Base-by-base conservation (phyloP, 2,113 vertebrate genomes). In the Sylvilagus bachmani region DNA sequence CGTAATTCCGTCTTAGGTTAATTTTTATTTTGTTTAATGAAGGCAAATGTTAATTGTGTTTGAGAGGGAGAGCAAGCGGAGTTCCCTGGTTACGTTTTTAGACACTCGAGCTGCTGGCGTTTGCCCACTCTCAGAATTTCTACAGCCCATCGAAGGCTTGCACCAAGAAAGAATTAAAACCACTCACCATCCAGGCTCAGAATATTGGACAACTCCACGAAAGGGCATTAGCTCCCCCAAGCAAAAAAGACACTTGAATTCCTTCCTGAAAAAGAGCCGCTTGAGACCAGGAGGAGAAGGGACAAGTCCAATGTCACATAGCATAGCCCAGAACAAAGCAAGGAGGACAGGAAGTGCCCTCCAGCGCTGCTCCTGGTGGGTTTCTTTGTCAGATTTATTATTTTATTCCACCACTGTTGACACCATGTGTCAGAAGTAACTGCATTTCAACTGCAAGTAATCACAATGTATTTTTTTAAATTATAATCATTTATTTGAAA, bases 231-330 rank as follows among this genome's bases (percentile, higher is more conserved):
- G 2, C 13, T 33, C 55, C 66, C 13, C 9, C 24, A 33, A 61
- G 36, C 27, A 21, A 8, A 9, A 71, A 36, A n/a, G 10, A n/a
- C 22, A 19, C 19, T n/a, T 58, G 75, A 58, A 3, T 25, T 38
- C 5, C 36, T 24, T 33, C 13, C 77, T 38, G 22, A 0, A 3
- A 31, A 17, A 44, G 13, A 31, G 19, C 13, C 3, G 12, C 2
- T 2, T 33, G 29, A 33, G 36, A 31, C 11, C 0, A 4, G n/a
- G 10, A 67, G 55, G 7, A 1, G 19, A 22, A 55, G 8, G 9
- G 13, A 2, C 0, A 0, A 2, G 19, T 10, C 6, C 5, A n/a
- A n/a, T 0, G 24, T 9, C 66, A 5, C 62, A 6, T 16, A 58
- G 6, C 8, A 2, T 44, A 25, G 55, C 3, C 6, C 19, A 44